A percentile compares a stretch with the other conserved stretches of the same genome.
These are phyloP conservation scores for Cladorhizidae sp. DNA, from an alignment of 37 sponge, comb jelly and placozoan genomes.

Conservation along the genomic window DNA sequence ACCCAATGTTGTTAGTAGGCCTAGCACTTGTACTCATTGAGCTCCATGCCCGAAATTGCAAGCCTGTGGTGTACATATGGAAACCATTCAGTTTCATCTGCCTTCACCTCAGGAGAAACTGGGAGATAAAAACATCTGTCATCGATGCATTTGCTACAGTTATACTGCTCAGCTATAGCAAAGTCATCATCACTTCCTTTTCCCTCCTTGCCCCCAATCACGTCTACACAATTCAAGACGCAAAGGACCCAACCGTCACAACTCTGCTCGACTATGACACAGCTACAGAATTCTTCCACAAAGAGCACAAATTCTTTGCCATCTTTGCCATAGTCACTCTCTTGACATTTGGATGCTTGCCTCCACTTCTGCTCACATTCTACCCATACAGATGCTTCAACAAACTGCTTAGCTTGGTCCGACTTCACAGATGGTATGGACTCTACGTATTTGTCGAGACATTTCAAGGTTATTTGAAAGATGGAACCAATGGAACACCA, in stretches of 20 bases:
- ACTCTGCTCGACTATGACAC: slow-evolving; percentile 22
- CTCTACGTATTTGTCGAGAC: slow-evolving; percentile 41
- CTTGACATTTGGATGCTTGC: slow-evolving; percentile 21
- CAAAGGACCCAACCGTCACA: not conserved
- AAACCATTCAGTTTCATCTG: slow-evolving; percentile 42
- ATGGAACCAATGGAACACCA: slow-evolving; percentile 21
- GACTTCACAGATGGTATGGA: slow-evolving; percentile 1
- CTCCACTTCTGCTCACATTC: slow-evolving; percentile 33
- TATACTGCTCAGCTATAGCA: slow-evolving; percentile 46
- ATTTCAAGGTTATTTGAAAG: slow-evolving; percentile 55
- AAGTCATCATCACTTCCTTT: slow-evolving; percentile 25
- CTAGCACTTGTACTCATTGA: slow-evolving; percentile 21
- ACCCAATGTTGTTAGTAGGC: slow-evolving; percentile 15
- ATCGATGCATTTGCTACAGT: slow-evolving; percentile 59
- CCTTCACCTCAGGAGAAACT: slow-evolving; percentile 28
- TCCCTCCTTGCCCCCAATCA: slow-evolving; percentile 6
- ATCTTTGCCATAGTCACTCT: slow-evolving; percentile 16
- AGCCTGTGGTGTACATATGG: slow-evolving; percentile 32
- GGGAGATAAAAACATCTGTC: slow-evolving; percentile 43
- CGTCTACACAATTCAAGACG: not conserved
- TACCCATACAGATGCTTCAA: slow-evolving; percentile 38
- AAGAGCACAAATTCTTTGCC: slow-evolving; percentile 17
- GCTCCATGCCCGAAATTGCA: slow-evolving; percentile 41
- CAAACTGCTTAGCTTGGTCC: not conserved
- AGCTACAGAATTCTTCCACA: slow-evolving; percentile 7